Conservation (phyloP, 2,888 invertebrate genomes). For the Clistopyga incitator region DNA sequence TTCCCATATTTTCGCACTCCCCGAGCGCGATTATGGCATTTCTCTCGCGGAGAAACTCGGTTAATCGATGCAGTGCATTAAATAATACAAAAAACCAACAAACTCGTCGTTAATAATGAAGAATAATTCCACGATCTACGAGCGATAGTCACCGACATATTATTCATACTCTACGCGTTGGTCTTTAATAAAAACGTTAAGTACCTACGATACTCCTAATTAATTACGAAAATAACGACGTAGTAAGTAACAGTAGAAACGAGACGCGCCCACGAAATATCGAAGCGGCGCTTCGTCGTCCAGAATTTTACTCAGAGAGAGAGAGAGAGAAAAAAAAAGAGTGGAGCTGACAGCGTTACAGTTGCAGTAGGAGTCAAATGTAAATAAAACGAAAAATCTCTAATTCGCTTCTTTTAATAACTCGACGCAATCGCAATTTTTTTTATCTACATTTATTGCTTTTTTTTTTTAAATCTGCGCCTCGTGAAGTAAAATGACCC, state of each 20-base stretch:
- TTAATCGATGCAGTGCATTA: not conserved
- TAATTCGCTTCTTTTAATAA: conserved; percentile 23
- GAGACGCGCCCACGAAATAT: not conserved
- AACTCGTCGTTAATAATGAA: conserved; percentile 30
- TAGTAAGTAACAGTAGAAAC: conserved; percentile 9
- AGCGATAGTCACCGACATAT: conserved; percentile 77
- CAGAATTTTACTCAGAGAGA: not conserved
- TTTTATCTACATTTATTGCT: not conserved
- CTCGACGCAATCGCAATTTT: not conserved
- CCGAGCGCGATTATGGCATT: too few relatives aligned
- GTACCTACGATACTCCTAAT: conserved; percentile 61
- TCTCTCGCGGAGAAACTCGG: conserved; percentile 38
- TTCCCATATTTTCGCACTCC: not conserved
- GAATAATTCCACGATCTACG: conserved; percentile 63
- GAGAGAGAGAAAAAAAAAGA: not conserved
- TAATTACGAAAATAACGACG: conserved; percentile 30
- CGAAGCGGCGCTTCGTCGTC: conserved; percentile 6
- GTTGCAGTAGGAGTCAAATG: conserved; percentile 45
- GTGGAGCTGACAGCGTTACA: conserved; percentile 8
- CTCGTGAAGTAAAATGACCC: too few relatives aligned
- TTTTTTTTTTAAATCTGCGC: too few relatives aligned
- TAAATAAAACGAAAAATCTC: conserved; percentile 57
- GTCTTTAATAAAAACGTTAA: conserved; percentile 79
- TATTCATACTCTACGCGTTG: conserved; percentile 77
- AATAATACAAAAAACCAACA: not conserved